Conservation (phyloP, 1,140 invertebrate genomes). For the Procambarus clarkii region DNA sequence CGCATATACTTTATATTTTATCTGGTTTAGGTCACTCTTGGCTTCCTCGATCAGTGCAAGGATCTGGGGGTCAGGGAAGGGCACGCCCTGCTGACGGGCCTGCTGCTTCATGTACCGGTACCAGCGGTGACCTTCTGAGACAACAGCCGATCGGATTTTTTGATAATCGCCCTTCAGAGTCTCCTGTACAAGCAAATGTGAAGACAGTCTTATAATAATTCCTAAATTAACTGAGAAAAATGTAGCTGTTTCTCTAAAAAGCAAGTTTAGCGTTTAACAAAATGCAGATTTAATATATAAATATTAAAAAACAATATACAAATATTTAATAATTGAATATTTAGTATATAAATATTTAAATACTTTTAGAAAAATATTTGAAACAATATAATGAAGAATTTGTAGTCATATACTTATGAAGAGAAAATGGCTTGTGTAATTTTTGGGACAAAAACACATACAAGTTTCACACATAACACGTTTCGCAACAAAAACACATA, state of each 20-base stretch:
- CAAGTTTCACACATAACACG: no score
- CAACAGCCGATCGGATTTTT: background rate
- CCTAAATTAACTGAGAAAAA: background rate
- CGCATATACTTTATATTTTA: background rate
- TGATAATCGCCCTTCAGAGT: background rate
- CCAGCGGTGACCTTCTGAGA: background rate
- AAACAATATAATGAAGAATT: no score
- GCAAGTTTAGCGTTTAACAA: background rate
- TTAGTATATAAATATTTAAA: no score
- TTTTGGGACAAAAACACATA: no score
- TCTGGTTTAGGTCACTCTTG: background rate
- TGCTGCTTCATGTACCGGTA: constrained; percentile 15
- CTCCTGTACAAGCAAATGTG: background rate
- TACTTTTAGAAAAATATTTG: no score
- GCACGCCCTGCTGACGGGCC: background rate
- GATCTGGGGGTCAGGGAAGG: constrained; percentile 32
- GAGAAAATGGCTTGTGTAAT: no score
- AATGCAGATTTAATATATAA: background rate
- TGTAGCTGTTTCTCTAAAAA: background rate
- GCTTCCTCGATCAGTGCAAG: background rate
- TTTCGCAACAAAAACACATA: no score
- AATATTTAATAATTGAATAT: no score
- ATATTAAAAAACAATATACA: background rate
- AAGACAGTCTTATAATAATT: background rate
- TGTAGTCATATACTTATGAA: no score